Conservation (phyloP, 2,113 vertebrate genomes). For the Syngnathoides biaculeatus region DNA sequence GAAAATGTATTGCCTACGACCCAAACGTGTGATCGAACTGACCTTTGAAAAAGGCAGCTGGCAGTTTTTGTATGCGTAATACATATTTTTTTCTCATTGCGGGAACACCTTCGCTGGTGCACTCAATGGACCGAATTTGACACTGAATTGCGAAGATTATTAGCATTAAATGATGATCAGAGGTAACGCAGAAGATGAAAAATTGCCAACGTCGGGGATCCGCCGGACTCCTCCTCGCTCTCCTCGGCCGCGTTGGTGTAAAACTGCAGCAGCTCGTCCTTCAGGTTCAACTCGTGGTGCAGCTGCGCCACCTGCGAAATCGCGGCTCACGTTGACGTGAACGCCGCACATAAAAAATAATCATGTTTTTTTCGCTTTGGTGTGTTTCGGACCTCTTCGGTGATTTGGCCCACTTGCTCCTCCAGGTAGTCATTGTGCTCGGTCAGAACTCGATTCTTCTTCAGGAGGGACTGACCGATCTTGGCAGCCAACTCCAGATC, state of each 20-base stretch:
- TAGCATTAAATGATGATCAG: background rate
- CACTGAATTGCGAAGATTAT: background rate
- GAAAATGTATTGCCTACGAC: no score
- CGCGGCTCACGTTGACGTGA: background rate
- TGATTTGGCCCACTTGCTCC: slow-evolving; percentile 88
- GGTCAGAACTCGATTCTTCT: slow-evolving; percentile 88
- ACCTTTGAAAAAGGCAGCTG: no score
- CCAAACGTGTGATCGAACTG: no score
- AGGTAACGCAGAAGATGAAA: background rate
- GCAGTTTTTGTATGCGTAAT: background rate
- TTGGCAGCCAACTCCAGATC: slow-evolving; percentile 94
- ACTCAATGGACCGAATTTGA: background rate
- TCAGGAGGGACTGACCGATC: slow-evolving; percentile 92
- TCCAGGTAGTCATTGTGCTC: slow-evolving; percentile 93
- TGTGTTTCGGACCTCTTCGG: slow-evolving; percentile 85
- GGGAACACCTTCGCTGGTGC: no score
- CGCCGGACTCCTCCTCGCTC: slow-evolving; percentile 84
- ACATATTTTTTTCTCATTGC: no score
- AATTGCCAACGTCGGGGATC: slow-evolving; percentile 83
- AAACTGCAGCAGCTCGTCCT: slow-evolving; percentile 96
- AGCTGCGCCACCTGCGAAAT: slow-evolving; percentile 86
- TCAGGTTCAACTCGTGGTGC: slow-evolving; percentile 94
- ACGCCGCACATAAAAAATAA: no score
- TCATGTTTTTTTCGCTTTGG: no score
- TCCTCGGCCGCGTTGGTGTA: slow-evolving; percentile 90